phyloP scores from a whole-genome alignment of 2,113 vertebrate species.

The zebrafish (Danio rerio) region DNA sequence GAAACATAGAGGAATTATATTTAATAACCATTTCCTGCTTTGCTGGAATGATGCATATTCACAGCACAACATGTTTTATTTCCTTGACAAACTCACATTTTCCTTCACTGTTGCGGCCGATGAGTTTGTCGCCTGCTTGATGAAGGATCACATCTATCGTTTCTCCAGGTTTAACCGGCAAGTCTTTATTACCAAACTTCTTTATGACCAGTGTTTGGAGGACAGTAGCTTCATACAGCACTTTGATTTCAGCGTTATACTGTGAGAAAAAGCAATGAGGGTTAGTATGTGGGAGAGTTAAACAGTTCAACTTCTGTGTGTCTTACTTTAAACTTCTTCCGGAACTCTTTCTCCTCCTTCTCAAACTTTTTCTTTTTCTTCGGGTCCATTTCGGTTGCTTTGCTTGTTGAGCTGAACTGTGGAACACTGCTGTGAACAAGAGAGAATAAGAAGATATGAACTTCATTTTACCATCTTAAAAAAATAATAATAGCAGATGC shows the following conservation, averaged over 20 bases:
- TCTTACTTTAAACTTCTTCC: constrained; percentile 84
- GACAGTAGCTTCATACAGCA: constrained; percentile 74
- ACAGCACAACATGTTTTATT: neutral
- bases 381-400: constrained; percentile 49
- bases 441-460: no score
- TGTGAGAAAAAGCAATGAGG: constrained; percentile 53
- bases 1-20: constrained; percentile 51
- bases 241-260: constrained; percentile 82
- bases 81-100: constrained; percentile 78
- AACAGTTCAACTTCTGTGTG: neutral
- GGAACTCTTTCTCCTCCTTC: constrained; percentile 81
- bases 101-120: constrained; percentile 82
- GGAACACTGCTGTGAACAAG: constrained; percentile 31
- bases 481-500: no score
- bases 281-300: neutral
- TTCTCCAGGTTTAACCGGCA: constrained; percentile 78
- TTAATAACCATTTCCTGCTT: no score
- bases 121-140: constrained; percentile 75
- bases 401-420: constrained; percentile 10
- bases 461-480: no score
- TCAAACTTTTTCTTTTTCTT: constrained; percentile 77
- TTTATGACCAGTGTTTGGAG: constrained; percentile 64
- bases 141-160: constrained; percentile 77
- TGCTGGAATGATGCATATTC: neutral
- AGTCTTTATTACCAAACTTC: constrained; percentile 76